These are phyloP conservation scores for Epiblema foenella DNA, from an alignment of 2,888 invertebrate genomes.

Conservation along the genomic window DNA sequence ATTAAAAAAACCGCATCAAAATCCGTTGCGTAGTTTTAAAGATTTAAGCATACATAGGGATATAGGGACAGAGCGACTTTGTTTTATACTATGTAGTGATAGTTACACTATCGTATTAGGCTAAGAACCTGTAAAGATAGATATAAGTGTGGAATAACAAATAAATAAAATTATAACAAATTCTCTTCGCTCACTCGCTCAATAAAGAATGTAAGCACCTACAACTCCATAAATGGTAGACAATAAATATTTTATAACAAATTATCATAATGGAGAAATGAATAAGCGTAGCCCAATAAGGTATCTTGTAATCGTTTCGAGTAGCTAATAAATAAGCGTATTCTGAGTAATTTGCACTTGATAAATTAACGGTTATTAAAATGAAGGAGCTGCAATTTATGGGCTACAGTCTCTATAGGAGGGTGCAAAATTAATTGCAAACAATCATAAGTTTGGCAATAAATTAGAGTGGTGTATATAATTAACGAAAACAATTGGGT, in stretches of 20 bases:
- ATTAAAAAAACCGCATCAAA: too few relatives aligned
- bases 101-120: too few relatives aligned
- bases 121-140: too few relatives aligned
- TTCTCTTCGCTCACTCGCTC: too few relatives aligned
- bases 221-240: background rate
- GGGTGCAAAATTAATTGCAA: slow-evolving; percentile 13
- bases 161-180: too few relatives aligned
- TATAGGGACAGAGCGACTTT: too few relatives aligned
- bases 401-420: slow-evolving; percentile 15
- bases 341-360: slow-evolving; percentile 37
- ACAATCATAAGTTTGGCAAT: background rate
- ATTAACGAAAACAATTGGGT: too few relatives aligned
- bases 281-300: slow-evolving; percentile 23
- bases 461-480: too few relatives aligned
- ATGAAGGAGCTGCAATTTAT: slow-evolving; percentile 36
- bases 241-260: slow-evolving; percentile 15
- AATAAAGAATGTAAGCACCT: background rate
- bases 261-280: slow-evolving; percentile 3
- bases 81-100: too few relatives aligned
- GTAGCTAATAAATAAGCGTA: slow-evolving; percentile 35
- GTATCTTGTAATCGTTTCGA: slow-evolving; percentile 18
- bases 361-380: slow-evolving; percentile 43
- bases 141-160: too few relatives aligned
- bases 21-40: too few relatives aligned
- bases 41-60: too few relatives aligned